Evolutionary conservation across 2,888 invertebrate species (phyloP), one percentile per base, ranked within the genome.

Genomic region (Erebia palarica): DNA sequence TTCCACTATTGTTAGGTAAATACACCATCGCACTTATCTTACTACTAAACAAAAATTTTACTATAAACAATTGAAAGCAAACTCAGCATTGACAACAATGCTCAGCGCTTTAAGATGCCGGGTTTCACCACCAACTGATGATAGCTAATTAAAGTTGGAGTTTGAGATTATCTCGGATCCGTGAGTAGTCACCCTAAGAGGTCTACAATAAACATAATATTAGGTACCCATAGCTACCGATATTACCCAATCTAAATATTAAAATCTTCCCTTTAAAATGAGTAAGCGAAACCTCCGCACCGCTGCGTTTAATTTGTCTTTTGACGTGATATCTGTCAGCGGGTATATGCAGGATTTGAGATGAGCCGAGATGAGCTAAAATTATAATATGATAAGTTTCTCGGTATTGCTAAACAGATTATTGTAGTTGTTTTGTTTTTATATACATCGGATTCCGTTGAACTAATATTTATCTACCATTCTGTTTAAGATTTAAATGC

Each of bases 261-360:
- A 69, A 71, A 68, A 71, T 69, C 71, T 73, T 71, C 75, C 66
- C 71, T 75, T 73, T 67, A 75, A 74, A 71, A 75, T 73, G 73
- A 75, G 73, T 73, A 71, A 73, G 75, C 75, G 73, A 75, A 75
- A 75, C 75, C 73, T 71, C 71, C 71, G 75, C 75, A 51, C 68
- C 73, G 73, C 73, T 73, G 73, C 73, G 69, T 75, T 75, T 75
- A 75, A 73, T 75, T 75, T 73, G 73, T 73, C 71, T 75, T 75
- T 75, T 75, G 73, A 75, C 73, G 75, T 75, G 75, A 75, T 75
- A 75, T 68, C 73, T 75, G 75, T 75, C 75, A 71, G 73, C 75
- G 68, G 61, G 71, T 75, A 71, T 75, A 73, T 75, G 71, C 68
- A 65, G 71, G 67, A 67, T 69, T 69, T 63, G n/a, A n/a, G n/a